Evolutionary conservation across 2,113 vertebrate species (phyloP), one percentile per base, ranked within the genome.

Genomic region (Cranoglanis bouderius): DNA sequence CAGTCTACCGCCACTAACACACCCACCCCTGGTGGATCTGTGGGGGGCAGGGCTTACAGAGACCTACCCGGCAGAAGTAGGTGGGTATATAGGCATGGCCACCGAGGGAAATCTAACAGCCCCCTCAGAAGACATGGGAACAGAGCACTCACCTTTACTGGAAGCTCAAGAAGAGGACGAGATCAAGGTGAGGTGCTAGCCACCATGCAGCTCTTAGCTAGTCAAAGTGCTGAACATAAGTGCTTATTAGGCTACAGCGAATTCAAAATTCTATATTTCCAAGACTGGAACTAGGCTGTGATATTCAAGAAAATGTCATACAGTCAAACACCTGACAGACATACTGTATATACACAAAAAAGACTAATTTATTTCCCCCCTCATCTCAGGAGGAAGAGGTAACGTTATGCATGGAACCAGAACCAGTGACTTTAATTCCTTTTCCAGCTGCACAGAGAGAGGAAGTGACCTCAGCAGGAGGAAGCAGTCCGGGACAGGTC

Each of bases 351-450:
- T 53, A 55, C 53, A 55, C 53, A 55, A 16, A 65, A 65, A 29
- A 74, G 38, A 82, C n/a, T 46, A 82, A 87, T 81, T 67, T 9
- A 78, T 32, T 46, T 84, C 21, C 26, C 43, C 49, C 89, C 38
- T 86, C 70, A 70, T 82, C 59, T 82, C 92, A 96, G 95, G 95
- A 96, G 92, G 97, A 97, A 90, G 97, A 99, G n/a, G 95, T 97
- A 80, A 97, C 95, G 0, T 95, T 98, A 90, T 98, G 96, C 92
- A 95, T 97, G 94, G 98, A 99, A 94, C 94, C 97, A 87, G 98
- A 99, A 94, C 95, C 96, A 0, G 94, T 97, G 87, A 98, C 96
- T 89, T 90, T 96, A 92, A 95, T 85, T 70, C 89, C 91, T 63
- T 92, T 95, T 91, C 95, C 95, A 16, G 92, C 95, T 87, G 91